phyloP scores from a whole-genome alignment of 2,888 invertebrate genomes.

The Steinernema scapterisci region DNA sequence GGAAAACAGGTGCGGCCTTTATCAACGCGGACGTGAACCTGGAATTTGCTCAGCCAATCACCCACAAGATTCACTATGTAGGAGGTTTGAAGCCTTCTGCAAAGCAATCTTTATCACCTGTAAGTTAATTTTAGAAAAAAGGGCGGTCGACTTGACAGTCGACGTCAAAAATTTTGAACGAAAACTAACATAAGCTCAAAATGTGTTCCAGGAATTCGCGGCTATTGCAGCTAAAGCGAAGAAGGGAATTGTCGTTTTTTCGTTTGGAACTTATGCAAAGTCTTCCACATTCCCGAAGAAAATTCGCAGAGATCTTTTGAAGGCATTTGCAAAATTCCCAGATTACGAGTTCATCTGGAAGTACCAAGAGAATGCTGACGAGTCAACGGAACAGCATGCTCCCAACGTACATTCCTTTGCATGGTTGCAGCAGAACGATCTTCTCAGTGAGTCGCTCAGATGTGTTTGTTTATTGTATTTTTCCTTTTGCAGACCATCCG shows the following conservation, averaged over 20 bases:
- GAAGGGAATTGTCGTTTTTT: slow-evolving; percentile 23
- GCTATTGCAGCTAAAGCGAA: slow-evolving; percentile 7
- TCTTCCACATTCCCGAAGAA: slow-evolving; percentile 9
- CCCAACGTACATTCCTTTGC: slow-evolving; percentile 22
- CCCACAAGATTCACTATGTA: slow-evolving; percentile 26
- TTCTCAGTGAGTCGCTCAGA: not conserved
- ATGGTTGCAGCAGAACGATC: slow-evolving; percentile 15
- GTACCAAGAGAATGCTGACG: slow-evolving; percentile 3
- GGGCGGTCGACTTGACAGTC: not conserved
- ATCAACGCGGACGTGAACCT: slow-evolving; percentile 34
- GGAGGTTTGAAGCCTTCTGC: slow-evolving; percentile 16
- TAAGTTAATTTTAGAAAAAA: not conserved
- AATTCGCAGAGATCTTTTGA: not conserved
- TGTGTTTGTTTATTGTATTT: not conserved
- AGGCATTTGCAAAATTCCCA: slow-evolving; percentile 16
- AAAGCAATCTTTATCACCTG: not conserved
- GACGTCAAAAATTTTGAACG: not conserved
- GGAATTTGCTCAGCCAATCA: slow-evolving; percentile 33
- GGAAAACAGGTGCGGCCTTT: slow-evolving; percentile 34
- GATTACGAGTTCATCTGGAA: slow-evolving; percentile 32
- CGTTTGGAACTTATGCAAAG: slow-evolving; percentile 24
- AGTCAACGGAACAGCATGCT: not conserved
- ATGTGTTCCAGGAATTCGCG: not conserved
- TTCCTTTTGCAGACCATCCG: not conserved
- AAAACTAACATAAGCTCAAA: not conserved